These are phyloP conservation scores for Agonopterix subpropinquella DNA, from an alignment of 2,888 invertebrate genomes.

Conservation along the genomic window DNA sequence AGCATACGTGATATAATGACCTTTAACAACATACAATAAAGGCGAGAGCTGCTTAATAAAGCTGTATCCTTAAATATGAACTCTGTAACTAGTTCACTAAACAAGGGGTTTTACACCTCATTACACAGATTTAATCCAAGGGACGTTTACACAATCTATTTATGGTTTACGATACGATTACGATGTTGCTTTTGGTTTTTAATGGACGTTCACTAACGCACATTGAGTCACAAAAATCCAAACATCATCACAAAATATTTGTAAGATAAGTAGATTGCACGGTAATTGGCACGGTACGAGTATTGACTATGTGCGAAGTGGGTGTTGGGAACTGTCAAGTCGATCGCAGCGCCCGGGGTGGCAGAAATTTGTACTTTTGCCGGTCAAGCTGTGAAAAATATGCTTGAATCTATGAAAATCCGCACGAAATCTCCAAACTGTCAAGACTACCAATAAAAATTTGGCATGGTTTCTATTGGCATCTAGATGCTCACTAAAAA, in stretches of 20 bases:
- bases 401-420: no score
- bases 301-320: no score
- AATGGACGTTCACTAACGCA: not conserved
- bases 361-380: no score
- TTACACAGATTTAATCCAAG: conserved; percentile 46
- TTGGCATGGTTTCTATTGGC: no score
- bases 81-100: conserved; percentile 49
- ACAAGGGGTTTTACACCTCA: conserved; percentile 55
- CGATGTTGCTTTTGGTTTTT: not conserved
- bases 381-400: no score
- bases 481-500: no score
- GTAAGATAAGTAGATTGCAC: not conserved
- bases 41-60: not conserved
- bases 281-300: not conserved
- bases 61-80: conserved; percentile 23
- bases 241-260: no score
- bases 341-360: no score
- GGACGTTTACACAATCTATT: conserved; percentile 25
- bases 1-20: not conserved
- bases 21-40: not conserved
- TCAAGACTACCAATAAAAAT: no score
- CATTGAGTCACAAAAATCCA: not conserved
- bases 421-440: no score
- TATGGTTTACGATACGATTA: conserved; percentile 20
- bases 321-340: no score